Evolutionary conservation across 2,113 vertebrate genomes (phyloP), one percentile per base, ranked within the genome.

Genomic region (Vanacampus margaritifer): DNA sequence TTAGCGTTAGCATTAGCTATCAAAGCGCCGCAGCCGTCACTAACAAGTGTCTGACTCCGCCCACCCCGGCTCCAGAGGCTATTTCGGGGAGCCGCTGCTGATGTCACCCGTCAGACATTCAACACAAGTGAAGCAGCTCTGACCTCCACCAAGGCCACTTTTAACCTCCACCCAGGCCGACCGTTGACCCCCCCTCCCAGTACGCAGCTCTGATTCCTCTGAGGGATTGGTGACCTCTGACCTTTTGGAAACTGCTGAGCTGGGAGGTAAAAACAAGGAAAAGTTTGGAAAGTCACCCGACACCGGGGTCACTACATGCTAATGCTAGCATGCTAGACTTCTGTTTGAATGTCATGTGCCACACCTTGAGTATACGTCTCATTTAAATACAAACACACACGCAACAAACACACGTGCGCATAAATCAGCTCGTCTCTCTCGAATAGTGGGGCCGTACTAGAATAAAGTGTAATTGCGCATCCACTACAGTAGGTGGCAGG

Each of bases 391-490:
- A 6, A 6, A 17, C 16, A 45, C 9, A 23, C 50, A 24, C 21
- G 35, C 16, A 51, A 46, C 59, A 23, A 37, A 51, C 72, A 57
- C 61, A 46, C 70, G 32, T 60, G 39, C 9, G 1, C 39, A 41
- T 41, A 32, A 32, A 32, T 32, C 4, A 32, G 28, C 28, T n/a
- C 28, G 28, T 32, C 28, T 32, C 28, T 32, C 28, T 32, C 28
- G 4, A 32, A 32, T 32, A 32, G 28, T 32, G 28, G 28, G 10
- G 10, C 9, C 9, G 11, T 39, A 41, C 39, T 41, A 10, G 39
- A 41, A 41, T 12, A 41, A 41, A 39, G 37, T 41, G 39, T 41
- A 41, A 41, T 41, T 41, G 39, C 39, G 11, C 39, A 41, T 3
- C 11, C 10, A 10, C 39, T 41, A 41, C 39, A 41, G 9, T 41